Base-by-base conservation (phyloP, 2,113 vertebrate species). In the Epinephelus lanceolatus region DNA sequence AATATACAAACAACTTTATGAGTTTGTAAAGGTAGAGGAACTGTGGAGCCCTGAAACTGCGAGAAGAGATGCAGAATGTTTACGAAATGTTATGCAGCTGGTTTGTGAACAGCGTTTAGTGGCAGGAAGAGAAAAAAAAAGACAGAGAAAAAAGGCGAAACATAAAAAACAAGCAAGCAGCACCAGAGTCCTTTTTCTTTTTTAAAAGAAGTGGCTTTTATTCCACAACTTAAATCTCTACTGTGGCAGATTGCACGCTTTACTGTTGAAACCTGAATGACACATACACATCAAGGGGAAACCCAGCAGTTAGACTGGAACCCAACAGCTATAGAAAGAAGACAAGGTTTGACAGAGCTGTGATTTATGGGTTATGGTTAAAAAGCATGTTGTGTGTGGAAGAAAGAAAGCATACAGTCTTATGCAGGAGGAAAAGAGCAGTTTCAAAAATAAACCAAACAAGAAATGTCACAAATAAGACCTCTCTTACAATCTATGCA, bases 201-300 rank as follows among this genome's bases (percentile, higher is more conserved):
- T 76, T 81, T 75, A 49, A 87, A 79, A 91, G 89, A 86, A 86
- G 88, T 90, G 85, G 86, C 90, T 94, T 92, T 94, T 92, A 94
- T 94, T 94, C 91, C 91, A 94, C 91, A 91, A 90, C 81, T 86
- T 71, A 80, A 90, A 93, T 92, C 81, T 91, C 81, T 86, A 88
- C 75, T 72, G 73, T 74, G 86, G 90, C 87, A 91, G 76, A 72
- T 80, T 90, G 94, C 89, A 92, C 82, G 40, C 76, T 82, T 86
- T 75, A 83, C 80, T 74, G 57, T 57, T 80, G 72, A 87, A 68
- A 86, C 55, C 63, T 60, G 47, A 78, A 81, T 40, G 71, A 91
- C 83, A 91, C 76, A 88, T 37, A 90, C 76, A 89, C 63, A 93
- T 85, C 62, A 74, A 27, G 23, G 25, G 63, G 60, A 21, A 74